Evolutionary conservation across 2,797 vertebrate genomes (phyloP).

Genomic region (Oreonectes daqikongensis): DNA sequence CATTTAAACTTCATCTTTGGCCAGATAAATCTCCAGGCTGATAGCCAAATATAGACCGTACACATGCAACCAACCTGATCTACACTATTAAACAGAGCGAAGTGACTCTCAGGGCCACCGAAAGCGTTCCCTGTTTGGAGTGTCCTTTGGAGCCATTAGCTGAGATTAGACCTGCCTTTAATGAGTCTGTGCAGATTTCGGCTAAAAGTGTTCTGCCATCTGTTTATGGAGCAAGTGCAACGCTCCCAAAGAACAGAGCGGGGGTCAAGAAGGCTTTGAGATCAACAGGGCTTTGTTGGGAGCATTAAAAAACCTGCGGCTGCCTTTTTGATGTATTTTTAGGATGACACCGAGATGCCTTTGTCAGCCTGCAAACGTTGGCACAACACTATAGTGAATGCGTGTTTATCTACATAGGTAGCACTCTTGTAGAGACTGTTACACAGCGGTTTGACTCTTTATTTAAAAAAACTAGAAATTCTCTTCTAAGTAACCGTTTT

Average conservation of each 20-base stretch:
- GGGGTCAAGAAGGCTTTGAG: conserved; percentile 62
- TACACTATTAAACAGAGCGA: neutral
- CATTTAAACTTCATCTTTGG: conserved; percentile 7
- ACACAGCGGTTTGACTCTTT: neutral
- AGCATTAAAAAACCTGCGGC: conserved; percentile 64
- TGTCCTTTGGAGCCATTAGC: conserved; percentile 57
- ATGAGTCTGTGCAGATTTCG: conserved; percentile 48
- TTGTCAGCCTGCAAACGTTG: conserved; percentile 39
- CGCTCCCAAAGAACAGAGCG: conserved; percentile 51
- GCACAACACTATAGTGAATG: conserved; percentile 60
- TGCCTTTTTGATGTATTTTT: conserved; percentile 75
- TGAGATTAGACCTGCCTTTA: conserved; percentile 47
- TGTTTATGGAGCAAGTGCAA: conserved; percentile 47
- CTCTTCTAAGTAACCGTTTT: neutral
- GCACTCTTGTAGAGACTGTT: neutral
- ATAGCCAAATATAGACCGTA: neutral
- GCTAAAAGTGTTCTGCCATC: conserved; percentile 45
- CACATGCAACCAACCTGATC: neutral
- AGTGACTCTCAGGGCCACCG: conserved; percentile 33
- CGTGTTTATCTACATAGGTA: conserved; percentile 55
- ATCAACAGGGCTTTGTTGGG: conserved; percentile 68
- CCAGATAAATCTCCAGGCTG: neutral
- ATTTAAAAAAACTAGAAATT: neutral
- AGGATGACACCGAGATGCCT: conserved; percentile 64
- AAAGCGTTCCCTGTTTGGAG: conserved; percentile 60